phyloP scores from a whole-genome alignment of 2,113 vertebrate species.

The Phyllostomus discolor region DNA sequence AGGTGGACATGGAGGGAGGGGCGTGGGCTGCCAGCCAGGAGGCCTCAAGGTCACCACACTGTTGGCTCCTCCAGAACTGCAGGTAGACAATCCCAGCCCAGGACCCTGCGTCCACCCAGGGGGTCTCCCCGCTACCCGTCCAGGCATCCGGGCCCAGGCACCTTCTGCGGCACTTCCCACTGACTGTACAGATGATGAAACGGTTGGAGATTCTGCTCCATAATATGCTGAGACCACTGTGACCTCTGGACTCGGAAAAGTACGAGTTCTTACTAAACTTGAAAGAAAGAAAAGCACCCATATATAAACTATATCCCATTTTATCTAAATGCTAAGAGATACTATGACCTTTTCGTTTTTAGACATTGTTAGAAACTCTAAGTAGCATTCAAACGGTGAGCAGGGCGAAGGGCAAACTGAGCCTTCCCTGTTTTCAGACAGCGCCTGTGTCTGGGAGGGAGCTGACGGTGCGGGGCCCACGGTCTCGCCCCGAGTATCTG shows the following conservation, averaged over 20 bases:
- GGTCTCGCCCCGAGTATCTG: slow-evolving; percentile 11
- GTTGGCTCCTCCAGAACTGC: background rate
- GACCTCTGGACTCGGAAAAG: background rate
- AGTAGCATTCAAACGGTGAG: background rate
- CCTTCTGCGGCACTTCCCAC: background rate
- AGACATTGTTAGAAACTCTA: background rate
- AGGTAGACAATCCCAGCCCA: background rate
- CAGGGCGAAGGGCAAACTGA: background rate
- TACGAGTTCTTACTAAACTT: background rate
- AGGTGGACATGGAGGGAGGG: background rate
- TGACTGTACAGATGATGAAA: background rate
- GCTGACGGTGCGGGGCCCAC: background rate
- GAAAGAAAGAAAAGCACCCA: background rate
- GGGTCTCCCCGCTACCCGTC: fast-evolving
- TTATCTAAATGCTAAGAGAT: background rate
- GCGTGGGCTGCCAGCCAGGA: no score
- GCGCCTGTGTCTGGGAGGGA: background rate
- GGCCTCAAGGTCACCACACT: background rate
- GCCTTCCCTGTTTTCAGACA: background rate
- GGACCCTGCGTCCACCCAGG: background rate
- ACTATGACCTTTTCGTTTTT: background rate
- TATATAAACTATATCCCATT: background rate
- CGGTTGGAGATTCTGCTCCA: background rate
- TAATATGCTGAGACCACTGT: background rate
- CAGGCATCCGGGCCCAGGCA: fast-evolving